A percentile compares a stretch with the other conserved stretches of the same genome.
phyloP scores from a whole-genome alignment of 2,888 invertebrate species.

The Azorinus chamasolen region DNA sequence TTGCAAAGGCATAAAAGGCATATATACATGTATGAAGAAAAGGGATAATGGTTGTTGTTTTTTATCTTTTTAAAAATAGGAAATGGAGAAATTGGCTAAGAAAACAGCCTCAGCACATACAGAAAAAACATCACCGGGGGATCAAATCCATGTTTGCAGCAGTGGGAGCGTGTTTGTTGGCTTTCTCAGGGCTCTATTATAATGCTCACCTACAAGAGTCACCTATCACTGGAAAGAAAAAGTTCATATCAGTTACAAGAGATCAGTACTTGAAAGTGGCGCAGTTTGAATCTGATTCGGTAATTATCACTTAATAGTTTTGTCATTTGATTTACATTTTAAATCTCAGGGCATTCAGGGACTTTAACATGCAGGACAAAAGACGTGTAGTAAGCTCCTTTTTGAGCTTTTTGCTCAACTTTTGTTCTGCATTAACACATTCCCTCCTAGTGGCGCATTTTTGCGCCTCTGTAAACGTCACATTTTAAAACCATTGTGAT shows the following conservation, averaged over 20 bases:
- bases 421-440: too few species aligned
- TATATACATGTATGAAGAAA: too few species aligned
- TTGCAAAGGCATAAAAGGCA: not conserved
- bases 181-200: conserved; percentile 76
- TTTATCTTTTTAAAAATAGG: not conserved
- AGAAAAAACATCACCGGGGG: conserved; percentile 10
- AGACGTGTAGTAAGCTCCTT: too few species aligned
- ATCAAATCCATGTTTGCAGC: conserved; percentile 4
- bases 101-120: conserved; percentile 33
- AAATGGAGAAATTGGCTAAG: conserved; percentile 35
- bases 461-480: too few species aligned
- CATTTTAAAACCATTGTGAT: too few species aligned
- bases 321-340: too few species aligned
- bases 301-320: conserved; percentile 62
- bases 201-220: conserved; percentile 87
- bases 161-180: not conserved
- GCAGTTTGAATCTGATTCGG: conserved; percentile 85
- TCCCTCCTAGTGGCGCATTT: too few species aligned
- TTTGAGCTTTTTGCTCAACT: too few species aligned
- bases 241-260: conserved; percentile 88
- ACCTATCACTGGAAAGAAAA: conserved; percentile 87
- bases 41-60: not conserved
- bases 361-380: too few species aligned
- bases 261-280: conserved; percentile 86
- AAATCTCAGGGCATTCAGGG: too few species aligned